Evolutionary conservation across 2,113 vertebrate genomes (phyloP), one percentile per base, ranked within the genome.

Genomic region (Melanotaenia duboulayi): DNA sequence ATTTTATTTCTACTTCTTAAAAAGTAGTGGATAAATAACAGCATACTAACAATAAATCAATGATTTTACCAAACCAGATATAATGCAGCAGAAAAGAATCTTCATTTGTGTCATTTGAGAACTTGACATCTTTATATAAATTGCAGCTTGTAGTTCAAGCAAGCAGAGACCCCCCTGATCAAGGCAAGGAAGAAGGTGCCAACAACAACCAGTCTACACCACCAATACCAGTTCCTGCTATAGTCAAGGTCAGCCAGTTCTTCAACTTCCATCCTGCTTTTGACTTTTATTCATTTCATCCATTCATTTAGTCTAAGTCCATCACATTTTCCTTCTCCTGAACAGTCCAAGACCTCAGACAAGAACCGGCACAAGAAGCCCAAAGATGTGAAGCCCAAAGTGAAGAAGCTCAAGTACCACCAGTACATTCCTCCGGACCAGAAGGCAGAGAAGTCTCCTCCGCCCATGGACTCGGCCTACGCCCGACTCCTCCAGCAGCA

Each of bases 321-420:
- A 40, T 12, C 64, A 35, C 0, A 17, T 35, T 17, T 58, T 7
- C 19, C 19, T 10, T 7, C 32, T 19, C 25, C 1, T 0, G 2
- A 54, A 65, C 89, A 99, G 96, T 95, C 95, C 58, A 99, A 97
- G 91, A 85, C 95, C 3, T 92, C 96, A 6, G 94, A 91, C 79
- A 97, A 97, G 87, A 97, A 97, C 92, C 95, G 97, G 2, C 96
- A 98, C 94, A 99, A 99, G 88, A 99, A 99, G 80, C 96, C 97
- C 82, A 99, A 99, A 90, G 98, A 99, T 83, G 94, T 96, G 87
- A 99, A 99, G 85, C 97, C 97, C 0, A 99, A 99, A 82, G 97
- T 99, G 87, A 99, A 97, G 92, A 99, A 99, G 87, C 95, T 99
- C n/a, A 99, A 99, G 74, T 99, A 99, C 77, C 98, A 99, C 84